Conservation (phyloP, 2,113 vertebrate genomes). For the Forbesichthys agassizii region DNA sequence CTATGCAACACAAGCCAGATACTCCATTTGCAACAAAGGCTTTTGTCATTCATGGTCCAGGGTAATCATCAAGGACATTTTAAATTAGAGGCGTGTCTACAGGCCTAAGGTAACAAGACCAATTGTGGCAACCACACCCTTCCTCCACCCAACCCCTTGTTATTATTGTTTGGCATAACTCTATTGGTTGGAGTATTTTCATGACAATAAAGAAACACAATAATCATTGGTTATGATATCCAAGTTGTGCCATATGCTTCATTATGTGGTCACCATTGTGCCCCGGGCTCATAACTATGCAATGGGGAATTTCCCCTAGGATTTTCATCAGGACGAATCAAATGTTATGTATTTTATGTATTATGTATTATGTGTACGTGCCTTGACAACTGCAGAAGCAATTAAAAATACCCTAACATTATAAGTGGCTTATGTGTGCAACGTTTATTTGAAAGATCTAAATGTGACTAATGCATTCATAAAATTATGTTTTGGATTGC, state of each 20-base stretch:
- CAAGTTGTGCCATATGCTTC: conserved; percentile 44
- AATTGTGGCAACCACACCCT: conserved; percentile 33
- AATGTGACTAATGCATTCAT: conserved; percentile 55
- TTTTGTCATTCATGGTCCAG: too few relatives aligned
- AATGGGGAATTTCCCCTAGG: conserved; percentile 43
- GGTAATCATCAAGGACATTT: conserved; percentile 34
- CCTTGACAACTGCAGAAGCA: conserved; percentile 34
- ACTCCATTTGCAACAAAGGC: too few relatives aligned
- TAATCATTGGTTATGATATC: conserved; percentile 49
- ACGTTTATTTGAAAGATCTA: conserved; percentile 38
- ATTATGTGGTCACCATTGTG: conserved; percentile 42
- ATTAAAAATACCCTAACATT: conserved; percentile 23
- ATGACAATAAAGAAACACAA: conserved; percentile 37
- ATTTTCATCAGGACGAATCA: conserved; percentile 34
- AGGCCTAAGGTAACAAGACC: conserved; percentile 52
- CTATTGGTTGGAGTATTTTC: conserved; percentile 28
- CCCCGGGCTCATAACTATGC: conserved; percentile 27
- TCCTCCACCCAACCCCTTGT: conserved; percentile 26
- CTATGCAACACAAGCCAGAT: too few relatives aligned
- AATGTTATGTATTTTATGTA: conserved; percentile 32
- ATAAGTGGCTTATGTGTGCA: conserved; percentile 36
- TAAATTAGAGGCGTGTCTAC: conserved; percentile 54
- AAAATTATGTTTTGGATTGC: conserved; percentile 45
- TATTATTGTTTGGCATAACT: conserved; percentile 48
- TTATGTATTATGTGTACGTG: conserved; percentile 28